phyloP scores from a whole-genome alignment of 2,888 invertebrate genomes.

The Hirtodrosophila cameraria region DNA sequence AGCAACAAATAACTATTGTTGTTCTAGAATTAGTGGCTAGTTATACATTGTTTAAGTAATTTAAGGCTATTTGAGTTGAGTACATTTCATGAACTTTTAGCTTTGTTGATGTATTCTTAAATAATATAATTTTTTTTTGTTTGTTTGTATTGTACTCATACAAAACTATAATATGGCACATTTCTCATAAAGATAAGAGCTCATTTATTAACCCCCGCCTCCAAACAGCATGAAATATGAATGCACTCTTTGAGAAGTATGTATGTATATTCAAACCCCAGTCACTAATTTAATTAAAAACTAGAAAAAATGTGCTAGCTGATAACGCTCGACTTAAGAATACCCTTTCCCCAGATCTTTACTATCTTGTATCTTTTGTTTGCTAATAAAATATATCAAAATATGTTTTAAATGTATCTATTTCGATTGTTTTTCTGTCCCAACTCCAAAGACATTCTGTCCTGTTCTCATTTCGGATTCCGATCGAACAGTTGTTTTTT shows the following conservation, averaged over 20 bases:
- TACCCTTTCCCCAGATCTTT: not conserved
- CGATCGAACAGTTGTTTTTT: too few species aligned
- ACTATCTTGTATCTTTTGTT: too few species aligned
- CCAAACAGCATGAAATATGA: not conserved
- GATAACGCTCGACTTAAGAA: not conserved
- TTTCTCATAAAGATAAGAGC: not conserved
- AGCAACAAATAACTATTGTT: conserved; percentile 1
- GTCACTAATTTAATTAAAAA: conserved; percentile 24
- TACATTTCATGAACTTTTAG: not conserved
- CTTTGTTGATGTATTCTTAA: not conserved
- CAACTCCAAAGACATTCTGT: too few species aligned
- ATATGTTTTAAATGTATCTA: too few species aligned
- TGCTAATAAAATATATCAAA: too few species aligned
- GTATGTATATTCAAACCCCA: not conserved
- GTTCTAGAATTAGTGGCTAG: not conserved
- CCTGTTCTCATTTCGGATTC: too few species aligned
- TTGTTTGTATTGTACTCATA: not conserved
- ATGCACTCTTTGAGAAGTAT: not conserved
- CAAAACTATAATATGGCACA: too few species aligned
- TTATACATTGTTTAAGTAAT: not conserved
- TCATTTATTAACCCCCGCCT: conserved; percentile 6
- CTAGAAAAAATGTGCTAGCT: not conserved
- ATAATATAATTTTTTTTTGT: not conserved
- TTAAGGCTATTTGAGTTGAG: not conserved
- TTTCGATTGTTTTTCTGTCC: too few species aligned